A percentile compares a stretch with the other conserved stretches of the same genome.
Conservation (phyloP, 2,888 invertebrate species). For the Eilema depressum region DNA sequence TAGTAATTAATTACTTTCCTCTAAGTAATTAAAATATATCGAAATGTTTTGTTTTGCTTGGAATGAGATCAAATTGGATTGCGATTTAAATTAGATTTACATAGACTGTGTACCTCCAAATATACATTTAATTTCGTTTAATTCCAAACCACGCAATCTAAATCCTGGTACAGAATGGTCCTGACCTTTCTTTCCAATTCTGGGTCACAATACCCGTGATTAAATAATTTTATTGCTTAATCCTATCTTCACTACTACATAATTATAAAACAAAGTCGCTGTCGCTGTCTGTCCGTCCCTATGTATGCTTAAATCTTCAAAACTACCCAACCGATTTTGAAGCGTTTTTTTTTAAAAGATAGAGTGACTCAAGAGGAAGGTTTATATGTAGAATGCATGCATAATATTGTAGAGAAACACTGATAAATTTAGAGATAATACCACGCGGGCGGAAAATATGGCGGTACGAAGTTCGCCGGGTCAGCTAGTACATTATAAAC, state of each 20-base stretch:
- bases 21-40: constrained; percentile 3
- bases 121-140: constrained; percentile 1
- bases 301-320: too few species aligned
- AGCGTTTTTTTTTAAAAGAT: too few species aligned
- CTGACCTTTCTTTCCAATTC: background rate
- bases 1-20: background rate
- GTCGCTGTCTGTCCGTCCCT: too few species aligned
- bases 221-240: background rate
- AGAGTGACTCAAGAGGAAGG: too few species aligned
- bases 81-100: background rate
- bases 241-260: background rate
- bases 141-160: background rate
- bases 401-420: too few species aligned
- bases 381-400: too few species aligned
- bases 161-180: background rate
- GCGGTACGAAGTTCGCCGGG: too few species aligned
- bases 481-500: too few species aligned
- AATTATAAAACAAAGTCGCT: too few species aligned
- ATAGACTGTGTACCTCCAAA: background rate
- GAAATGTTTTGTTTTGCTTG: constrained; percentile 2
- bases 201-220: background rate
- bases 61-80: background rate
- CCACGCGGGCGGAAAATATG: too few species aligned
- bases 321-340: too few species aligned
- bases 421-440: too few species aligned